Evolutionary conservation across 2,113 vertebrate genomes (phyloP).

Genomic region (Bambusicola thoracicus): DNA sequence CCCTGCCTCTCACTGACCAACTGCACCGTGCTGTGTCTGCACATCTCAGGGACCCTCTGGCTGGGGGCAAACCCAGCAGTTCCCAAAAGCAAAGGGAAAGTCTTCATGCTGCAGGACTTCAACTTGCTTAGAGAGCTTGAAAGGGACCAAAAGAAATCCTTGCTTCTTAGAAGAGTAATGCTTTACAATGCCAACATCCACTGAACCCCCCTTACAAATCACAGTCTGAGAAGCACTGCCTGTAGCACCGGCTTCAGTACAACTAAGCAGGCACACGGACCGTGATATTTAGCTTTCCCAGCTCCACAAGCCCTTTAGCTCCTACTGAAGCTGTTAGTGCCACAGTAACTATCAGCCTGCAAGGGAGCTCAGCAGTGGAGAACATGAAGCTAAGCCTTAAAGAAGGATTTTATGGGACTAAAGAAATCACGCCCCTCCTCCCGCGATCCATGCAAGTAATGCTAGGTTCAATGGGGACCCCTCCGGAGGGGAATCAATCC

Average conservation of each 20-base stretch:
- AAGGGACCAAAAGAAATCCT: background rate
- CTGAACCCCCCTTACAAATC: background rate
- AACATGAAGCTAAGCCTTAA: background rate
- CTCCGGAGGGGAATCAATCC: slow-evolving; percentile 23
- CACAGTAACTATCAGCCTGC: background rate
- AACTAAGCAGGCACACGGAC: background rate
- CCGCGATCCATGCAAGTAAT: background rate
- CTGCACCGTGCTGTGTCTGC: too few species aligned
- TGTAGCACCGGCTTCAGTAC: too few species aligned
- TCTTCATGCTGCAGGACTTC: background rate
- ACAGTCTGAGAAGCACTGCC: accelerated
- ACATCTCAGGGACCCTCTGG: too few species aligned
- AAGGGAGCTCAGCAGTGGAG: background rate
- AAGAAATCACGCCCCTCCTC: background rate
- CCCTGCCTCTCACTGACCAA: background rate
- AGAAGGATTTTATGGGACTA: background rate
- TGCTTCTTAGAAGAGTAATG: background rate
- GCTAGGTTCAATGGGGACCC: background rate
- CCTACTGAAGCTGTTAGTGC: background rate
- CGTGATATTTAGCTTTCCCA: background rate
- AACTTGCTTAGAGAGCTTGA: background rate
- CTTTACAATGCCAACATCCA: background rate
- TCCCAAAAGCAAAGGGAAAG: background rate
- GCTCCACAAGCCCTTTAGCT: background rate
- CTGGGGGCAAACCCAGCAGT: too few species aligned